Conservation (phyloP, 2,113 vertebrate genomes). For the Ovis canadensis region DNA sequence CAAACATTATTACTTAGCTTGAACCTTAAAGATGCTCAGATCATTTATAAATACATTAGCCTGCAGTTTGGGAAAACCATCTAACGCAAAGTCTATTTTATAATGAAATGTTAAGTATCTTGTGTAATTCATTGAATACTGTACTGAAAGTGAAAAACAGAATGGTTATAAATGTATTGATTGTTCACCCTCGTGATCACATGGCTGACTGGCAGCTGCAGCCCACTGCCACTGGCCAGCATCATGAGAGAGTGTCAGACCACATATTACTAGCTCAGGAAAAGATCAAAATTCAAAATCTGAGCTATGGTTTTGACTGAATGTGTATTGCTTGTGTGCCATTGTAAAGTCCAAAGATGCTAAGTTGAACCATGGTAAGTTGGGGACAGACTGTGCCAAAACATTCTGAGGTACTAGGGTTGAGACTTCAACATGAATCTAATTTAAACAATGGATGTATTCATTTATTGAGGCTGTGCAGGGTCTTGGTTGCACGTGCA, state of each 20-base stretch:
- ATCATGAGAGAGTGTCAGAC: neutral
- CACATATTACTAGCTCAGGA: neutral
- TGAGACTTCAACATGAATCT: neutral
- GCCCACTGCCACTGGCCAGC: neutral
- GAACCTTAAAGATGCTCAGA: neutral
- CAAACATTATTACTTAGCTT: neutral
- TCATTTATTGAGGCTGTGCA: neutral
- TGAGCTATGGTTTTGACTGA: neutral
- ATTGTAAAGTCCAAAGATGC: neutral
- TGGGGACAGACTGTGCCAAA: too few relatives aligned
- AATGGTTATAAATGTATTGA: neutral
- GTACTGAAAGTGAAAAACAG: neutral
- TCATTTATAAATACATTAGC: neutral
- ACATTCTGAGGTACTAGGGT: neutral
- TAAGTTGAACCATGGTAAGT: neutral
- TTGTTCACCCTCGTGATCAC: neutral
- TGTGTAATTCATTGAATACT: neutral
- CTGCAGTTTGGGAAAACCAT: neutral
- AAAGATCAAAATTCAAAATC: neutral
- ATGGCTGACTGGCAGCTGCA: neutral
- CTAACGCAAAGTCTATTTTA: neutral
- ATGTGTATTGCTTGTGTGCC: neutral
- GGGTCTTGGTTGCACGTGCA: rapidly evolving
- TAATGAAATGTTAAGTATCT: neutral
- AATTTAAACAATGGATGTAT: neutral